Evolutionary conservation across 2,888 invertebrate species (phyloP).

Genomic region (Thereva nobilitata): DNA sequence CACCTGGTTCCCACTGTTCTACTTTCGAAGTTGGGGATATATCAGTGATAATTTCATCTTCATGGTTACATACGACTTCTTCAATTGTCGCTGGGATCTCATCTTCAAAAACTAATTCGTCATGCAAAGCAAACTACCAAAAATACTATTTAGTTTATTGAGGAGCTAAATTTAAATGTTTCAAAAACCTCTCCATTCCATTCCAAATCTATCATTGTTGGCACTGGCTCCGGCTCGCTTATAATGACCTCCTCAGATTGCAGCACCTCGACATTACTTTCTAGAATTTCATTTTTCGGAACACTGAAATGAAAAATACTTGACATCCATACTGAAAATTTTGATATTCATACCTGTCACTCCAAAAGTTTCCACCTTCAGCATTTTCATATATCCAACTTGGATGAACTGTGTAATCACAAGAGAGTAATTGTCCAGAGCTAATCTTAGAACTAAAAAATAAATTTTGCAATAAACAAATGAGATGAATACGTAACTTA

Average conservation of each 20-base stretch:
- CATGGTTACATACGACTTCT: constrained; percentile 43
- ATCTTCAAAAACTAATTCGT: constrained; percentile 56
- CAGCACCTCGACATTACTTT: constrained; percentile 40
- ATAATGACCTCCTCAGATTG: constrained; percentile 43
- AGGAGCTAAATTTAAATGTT: not conserved
- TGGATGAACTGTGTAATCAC: constrained; percentile 67
- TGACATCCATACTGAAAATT: not conserved
- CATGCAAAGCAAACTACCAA: constrained; percentile 2
- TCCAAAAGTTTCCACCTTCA: constrained; percentile 47
- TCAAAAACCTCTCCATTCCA: constrained; percentile 36
- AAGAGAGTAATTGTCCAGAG: constrained; percentile 60
- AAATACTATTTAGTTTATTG: not conserved
- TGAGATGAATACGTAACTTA: constrained; percentile 54
- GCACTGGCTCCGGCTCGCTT: constrained; percentile 39
- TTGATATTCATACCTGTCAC: constrained; percentile 32
- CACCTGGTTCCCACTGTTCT: constrained; percentile 31
- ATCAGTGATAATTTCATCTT: constrained; percentile 18
- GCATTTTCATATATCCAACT: constrained; percentile 68
- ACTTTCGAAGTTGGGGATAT: not conserved
- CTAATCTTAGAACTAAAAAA: constrained; percentile 43
- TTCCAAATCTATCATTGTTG: constrained; percentile 37
- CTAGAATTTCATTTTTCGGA: constrained; percentile 41
- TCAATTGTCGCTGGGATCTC: constrained; percentile 63
- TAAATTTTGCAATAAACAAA: not conserved
- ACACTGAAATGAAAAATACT: constrained; percentile 30